Evolutionary conservation across 1,140 invertebrate species (phyloP), one percentile per base, ranked within the genome.

Genomic region (Lepidurus apus): DNA sequence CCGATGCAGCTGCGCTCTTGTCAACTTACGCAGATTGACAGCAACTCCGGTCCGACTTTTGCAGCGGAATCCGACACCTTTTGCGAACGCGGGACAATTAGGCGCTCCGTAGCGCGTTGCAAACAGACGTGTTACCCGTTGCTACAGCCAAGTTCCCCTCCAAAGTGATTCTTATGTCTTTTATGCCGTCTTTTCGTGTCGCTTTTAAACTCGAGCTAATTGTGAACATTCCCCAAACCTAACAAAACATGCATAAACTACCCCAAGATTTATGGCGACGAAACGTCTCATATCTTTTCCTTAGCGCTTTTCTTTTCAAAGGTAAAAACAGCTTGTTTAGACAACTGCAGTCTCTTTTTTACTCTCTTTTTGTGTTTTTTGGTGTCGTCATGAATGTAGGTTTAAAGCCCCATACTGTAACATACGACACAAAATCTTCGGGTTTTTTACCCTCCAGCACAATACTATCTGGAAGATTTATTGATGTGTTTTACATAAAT

Each of bases 121-220:
- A 65, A 65, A 65, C 53, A 65, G 53, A 65, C 53, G 53, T n/a
- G 53, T 65, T 65, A 65, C 53, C 53, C 13, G 17, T 65, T 65
- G 21, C 53, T 65, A 65, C 13, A 8, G 53, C 8, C 53, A 13
- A 65, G 13, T 65, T 21, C 21, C 53, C 53, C 53, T 65, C 13
- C 17, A n/a, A 21, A n/a, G 53, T 65, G 53, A 65, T 65, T 7
- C 53, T 65, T 21, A 4, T 65, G 53, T 65, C 53, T 13, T 65
- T 65, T 65, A 65, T 65, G 53, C 53, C 13, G 34, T 34, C 34
- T 3, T 34, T 34, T 4, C 53, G 53, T 65, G 53, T 65, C 53
- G 53, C 21, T 65, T 65, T 65, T 17, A 34, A 34, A 34, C 53
- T 65, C 53, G 17, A 13, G 53, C 6, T 65, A 21, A 65, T 65